Evolutionary conservation across 2,113 vertebrate species (phyloP).

Genomic region (Sterrhoptilus dennistouni): DNA sequence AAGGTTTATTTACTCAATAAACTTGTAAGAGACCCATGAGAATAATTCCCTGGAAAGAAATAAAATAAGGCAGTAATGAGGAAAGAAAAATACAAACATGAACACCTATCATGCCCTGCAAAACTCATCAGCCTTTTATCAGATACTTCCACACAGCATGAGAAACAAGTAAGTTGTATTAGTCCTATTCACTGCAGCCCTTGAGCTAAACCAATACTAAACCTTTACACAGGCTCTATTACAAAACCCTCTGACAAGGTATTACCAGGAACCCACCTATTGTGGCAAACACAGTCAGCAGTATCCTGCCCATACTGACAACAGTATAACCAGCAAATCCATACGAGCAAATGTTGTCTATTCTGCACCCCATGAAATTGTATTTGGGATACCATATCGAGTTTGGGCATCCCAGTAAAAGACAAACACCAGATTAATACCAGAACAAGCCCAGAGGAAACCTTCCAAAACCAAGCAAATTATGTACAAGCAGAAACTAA

Average conservation of each 20-base stretch:
- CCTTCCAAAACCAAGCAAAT: fast-evolving
- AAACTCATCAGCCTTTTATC: not conserved
- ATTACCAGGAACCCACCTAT: fast-evolving
- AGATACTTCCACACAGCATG: not conserved
- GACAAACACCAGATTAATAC: not conserved
- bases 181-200: not conserved
- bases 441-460: not conserved
- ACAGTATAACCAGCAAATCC: not conserved
- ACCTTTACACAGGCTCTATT: not conserved
- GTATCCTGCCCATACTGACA: not conserved
- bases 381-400: not conserved
- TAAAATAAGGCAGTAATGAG: fast-evolving
- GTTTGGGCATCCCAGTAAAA: not conserved
- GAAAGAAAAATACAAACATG: not conserved
- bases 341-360: fast-evolving
- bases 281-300: not conserved
- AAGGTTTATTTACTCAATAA: not conserved
- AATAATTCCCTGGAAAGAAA: not conserved
- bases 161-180: not conserved
- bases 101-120: not conserved
- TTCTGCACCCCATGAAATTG: not conserved
- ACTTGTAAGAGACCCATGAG: not conserved
- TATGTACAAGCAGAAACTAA: not conserved
- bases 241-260: not conserved
- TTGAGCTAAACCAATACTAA: not conserved